Conservation (phyloP, 2,113 vertebrate species). For the Bambusicola thoracicus region DNA sequence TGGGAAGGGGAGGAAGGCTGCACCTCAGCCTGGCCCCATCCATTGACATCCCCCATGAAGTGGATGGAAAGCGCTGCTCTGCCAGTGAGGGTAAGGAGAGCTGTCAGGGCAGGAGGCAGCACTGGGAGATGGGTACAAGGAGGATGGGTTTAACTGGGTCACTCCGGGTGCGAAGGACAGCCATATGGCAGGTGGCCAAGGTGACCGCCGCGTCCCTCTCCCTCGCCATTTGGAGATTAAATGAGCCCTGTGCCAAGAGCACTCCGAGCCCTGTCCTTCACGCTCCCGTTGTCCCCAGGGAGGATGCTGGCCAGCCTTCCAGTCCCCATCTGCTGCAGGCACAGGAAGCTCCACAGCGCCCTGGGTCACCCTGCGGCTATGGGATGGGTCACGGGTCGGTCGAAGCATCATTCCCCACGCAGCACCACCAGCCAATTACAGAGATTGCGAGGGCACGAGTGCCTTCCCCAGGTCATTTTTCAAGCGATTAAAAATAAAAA, state of each 20-base stretch:
- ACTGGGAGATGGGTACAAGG: not conserved
- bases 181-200: not conserved
- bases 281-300: rapidly evolving
- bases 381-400: rapidly evolving
- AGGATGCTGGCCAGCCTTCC: not conserved
- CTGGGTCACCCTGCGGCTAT: rapidly evolving
- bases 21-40: too few relatives aligned
- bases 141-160: rapidly evolving
- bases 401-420: rapidly evolving
- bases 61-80: not conserved
- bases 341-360: not conserved
- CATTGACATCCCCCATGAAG: too few relatives aligned
- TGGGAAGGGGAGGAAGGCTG: not conserved
- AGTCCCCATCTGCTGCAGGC: rapidly evolving
- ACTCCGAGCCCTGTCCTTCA: not conserved
- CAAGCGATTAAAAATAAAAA: slow-evolving; percentile 41
- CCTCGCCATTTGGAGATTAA: not conserved
- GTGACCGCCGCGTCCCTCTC: not conserved
- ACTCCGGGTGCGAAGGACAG: not conserved
- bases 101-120: not conserved
- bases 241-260: not conserved
- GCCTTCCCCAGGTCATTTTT: not conserved
- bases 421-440: not conserved
- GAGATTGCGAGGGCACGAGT: not conserved
- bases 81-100: rapidly evolving